A percentile compares a stretch with the other conserved stretches of the same genome.
Conservation (phyloP, 2,113 vertebrate species). For the Psettodes erumei region DNA sequence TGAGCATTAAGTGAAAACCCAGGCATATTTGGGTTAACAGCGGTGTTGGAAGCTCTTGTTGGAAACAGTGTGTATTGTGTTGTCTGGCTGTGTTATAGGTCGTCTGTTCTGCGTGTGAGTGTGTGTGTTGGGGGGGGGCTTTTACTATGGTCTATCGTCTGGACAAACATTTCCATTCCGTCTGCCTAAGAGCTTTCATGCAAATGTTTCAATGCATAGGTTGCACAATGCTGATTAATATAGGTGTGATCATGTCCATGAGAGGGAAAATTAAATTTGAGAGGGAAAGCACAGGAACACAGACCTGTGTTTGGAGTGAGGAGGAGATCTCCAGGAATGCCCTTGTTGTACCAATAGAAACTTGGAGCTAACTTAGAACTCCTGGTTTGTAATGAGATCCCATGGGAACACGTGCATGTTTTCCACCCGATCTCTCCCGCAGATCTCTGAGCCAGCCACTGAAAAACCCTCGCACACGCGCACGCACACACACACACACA, state of each 20-base stretch:
- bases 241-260: constrained; percentile 28
- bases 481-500: background rate
- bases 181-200: constrained; percentile 47
- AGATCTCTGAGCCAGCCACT: constrained; percentile 15
- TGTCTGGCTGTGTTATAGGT: constrained; percentile 68
- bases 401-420: constrained; percentile 57
- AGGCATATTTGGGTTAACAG: constrained; percentile 65
- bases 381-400: constrained; percentile 70
- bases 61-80: constrained; percentile 75
- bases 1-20: constrained; percentile 74
- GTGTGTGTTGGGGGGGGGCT: constrained; percentile 34
- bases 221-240: constrained; percentile 29
- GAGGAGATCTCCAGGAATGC: constrained; percentile 62
- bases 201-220: constrained; percentile 8
- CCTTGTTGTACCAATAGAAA: constrained; percentile 50
- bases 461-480: constrained; percentile 4
- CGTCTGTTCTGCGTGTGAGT: constrained; percentile 50
- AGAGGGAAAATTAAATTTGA: constrained; percentile 53
- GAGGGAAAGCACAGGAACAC: constrained; percentile 39
- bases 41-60: constrained; percentile 61
- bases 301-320: constrained; percentile 20
- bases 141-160: constrained; percentile 57
- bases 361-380: too few relatives aligned
- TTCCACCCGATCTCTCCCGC: constrained; percentile 51
- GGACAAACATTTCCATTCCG: constrained; percentile 73